phyloP scores from a whole-genome alignment of 2,888 invertebrate genomes.

The Nemurella pictetii region DNA sequence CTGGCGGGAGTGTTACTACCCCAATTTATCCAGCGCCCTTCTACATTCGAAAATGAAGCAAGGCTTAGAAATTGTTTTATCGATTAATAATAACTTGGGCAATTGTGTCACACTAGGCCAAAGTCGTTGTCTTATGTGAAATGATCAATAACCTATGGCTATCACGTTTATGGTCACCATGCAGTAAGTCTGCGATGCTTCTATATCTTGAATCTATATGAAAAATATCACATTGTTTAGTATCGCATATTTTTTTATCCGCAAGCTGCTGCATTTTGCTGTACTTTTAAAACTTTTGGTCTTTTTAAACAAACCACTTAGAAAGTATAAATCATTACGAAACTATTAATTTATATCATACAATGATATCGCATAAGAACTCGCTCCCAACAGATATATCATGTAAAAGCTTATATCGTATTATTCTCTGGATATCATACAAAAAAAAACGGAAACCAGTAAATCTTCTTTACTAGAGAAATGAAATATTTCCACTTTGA shows the following conservation, averaged over 20 bases:
- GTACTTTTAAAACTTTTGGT: background rate
- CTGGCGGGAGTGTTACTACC: background rate
- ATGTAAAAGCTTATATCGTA: background rate
- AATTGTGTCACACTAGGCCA: conserved; percentile 10
- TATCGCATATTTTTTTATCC: background rate
- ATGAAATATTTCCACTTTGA: background rate
- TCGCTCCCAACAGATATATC: background rate
- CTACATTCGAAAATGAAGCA: background rate
- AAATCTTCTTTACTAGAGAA: conserved; percentile 8
- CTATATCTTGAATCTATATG: too few species aligned
- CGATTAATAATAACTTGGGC: background rate
- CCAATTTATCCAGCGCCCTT: conserved; percentile 4
- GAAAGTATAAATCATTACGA: background rate
- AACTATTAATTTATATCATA: background rate
- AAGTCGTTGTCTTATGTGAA: background rate
- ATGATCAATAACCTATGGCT: background rate
- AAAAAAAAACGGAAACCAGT: conserved; percentile 10
- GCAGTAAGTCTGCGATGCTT: too few species aligned
- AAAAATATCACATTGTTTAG: too few species aligned
- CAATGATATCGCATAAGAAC: background rate
- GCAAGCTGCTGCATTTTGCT: background rate
- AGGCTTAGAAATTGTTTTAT: background rate
- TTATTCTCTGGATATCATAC: background rate
- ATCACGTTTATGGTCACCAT: too few species aligned
- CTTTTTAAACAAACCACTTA: background rate